A percentile compares a stretch with the other conserved stretches of the same genome.
phyloP scores from a whole-genome alignment of 2,113 vertebrate species.

The Rynchops niger region DNA sequence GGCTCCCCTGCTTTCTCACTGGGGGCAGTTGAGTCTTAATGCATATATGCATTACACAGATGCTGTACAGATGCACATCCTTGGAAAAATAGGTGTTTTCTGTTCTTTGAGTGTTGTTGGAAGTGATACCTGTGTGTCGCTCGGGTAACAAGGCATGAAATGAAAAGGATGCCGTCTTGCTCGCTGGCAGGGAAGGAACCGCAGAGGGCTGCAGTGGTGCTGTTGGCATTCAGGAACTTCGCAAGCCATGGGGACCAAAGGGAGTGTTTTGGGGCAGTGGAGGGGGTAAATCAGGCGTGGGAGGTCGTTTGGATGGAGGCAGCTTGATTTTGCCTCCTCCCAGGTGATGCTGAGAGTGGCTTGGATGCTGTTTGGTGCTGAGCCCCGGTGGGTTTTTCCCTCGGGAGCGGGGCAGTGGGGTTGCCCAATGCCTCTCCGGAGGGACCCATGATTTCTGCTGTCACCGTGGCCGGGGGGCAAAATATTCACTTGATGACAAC shows the following conservation, averaged over 20 bases:
- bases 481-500: neutral
- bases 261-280: fast-evolving
- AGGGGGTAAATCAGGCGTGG: neutral
- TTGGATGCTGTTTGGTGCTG: neutral
- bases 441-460: neutral
- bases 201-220: neutral
- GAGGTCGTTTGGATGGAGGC: neutral
- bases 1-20: neutral
- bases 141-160: neutral
- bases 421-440: neutral
- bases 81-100: constrained; percentile 3
- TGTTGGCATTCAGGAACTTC: neutral
- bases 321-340: neutral
- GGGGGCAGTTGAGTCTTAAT: neutral
- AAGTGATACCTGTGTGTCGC: neutral
- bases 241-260: fast-evolving
- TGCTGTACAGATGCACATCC: neutral
- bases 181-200: fast-evolving
- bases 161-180: neutral
- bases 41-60: no score
- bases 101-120: neutral
- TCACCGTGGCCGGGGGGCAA: neutral
- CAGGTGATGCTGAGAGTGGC: neutral
- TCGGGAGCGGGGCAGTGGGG: fast-evolving
- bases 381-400: fast-evolving